Evolutionary conservation across 2,888 invertebrate species (phyloP), one percentile per base, ranked within the genome.

Genomic region (Drosophila algonquin): DNA sequence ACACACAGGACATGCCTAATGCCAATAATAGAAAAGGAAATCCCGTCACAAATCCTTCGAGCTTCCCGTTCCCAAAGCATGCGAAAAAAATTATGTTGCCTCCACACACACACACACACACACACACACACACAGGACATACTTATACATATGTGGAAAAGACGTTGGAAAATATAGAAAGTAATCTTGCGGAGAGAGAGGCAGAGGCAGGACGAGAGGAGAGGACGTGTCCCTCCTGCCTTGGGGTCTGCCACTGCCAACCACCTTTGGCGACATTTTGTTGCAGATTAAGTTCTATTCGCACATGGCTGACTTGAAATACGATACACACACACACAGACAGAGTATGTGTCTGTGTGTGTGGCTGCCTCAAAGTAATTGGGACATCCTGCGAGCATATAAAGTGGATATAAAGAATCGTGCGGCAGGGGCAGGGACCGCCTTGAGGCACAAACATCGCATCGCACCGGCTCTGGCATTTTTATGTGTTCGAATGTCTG

Each of bases 11-110:
- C 90, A 90, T 90, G 91, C 91, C 92, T 92, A 92, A 92, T 92
- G 90, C 92, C 92, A 92, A 92, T 92, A 92, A 92, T 92, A 92
- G 92, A 92, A 92, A 91, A 92, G 91, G 90, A 92, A 92, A 92
- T 92, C 92, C 92, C 89, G 88, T 86, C 90, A 91, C 91, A 92
- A 91, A 92, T 92, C 92, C 92, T 90, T 87, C 79, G 81, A 88
- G 63, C 74, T 21, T 21, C 21, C 21, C 21, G 76, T 21, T 63
- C 64, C 73, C 76, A 55, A 58, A 73, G 83, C 80, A 77, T 88
- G 77, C 73, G 87, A 67, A 88, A 80, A 85, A 84, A 83, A 83
- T 87, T 87, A 82, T 82, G 87, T 82, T 53, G 87, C 77, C 63
- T n/a, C n/a, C n/a, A 61, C 47, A 64, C 54, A 60, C 46, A 61